phyloP scores from a whole-genome alignment of 2,797 vertebrate species.

The Cyprinella venusta region DNA sequence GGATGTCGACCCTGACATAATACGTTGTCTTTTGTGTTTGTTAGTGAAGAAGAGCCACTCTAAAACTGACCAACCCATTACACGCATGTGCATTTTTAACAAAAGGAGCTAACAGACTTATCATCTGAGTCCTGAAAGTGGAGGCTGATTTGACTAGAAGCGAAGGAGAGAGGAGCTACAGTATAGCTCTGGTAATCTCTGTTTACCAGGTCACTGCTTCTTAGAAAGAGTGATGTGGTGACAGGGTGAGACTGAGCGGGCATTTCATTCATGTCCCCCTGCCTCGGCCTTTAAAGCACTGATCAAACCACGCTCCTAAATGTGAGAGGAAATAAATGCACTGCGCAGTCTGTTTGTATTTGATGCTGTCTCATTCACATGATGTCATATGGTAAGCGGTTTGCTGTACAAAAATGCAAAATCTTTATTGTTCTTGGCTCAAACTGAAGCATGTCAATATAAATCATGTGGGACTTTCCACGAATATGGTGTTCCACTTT shows the following conservation, averaged over 20 bases:
- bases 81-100: slow-evolving; percentile 39
- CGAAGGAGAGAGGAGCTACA: slow-evolving; percentile 22
- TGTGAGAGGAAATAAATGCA: slow-evolving; percentile 45
- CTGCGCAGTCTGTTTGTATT: slow-evolving; percentile 24
- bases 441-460: slow-evolving; percentile 3
- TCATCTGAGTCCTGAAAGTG: not conserved
- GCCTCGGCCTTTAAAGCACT: slow-evolving; percentile 19
- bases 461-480: slow-evolving; percentile 4
- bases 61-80: slow-evolving; percentile 25
- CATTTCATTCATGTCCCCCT: slow-evolving; percentile 10
- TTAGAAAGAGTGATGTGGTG: slow-evolving; percentile 49
- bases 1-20: slow-evolving; percentile 57
- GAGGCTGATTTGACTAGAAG: slow-evolving; percentile 37
- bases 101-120: slow-evolving; percentile 20
- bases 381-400: slow-evolving; percentile 29
- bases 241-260: slow-evolving; percentile 42
- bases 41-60: slow-evolving; percentile 46
- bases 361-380: slow-evolving; percentile 2
- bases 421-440: slow-evolving; percentile 1
- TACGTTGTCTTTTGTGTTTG: slow-evolving; percentile 48
- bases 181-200: slow-evolving; percentile 34
- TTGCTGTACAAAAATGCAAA: not conserved
- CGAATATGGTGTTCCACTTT: not conserved
- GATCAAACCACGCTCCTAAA: slow-evolving; percentile 40
- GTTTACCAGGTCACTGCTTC: slow-evolving; percentile 55